Evolutionary conservation across 2,113 vertebrate genomes (phyloP), one percentile per base, ranked within the genome.

Genomic region (Pterocles gutturalis): DNA sequence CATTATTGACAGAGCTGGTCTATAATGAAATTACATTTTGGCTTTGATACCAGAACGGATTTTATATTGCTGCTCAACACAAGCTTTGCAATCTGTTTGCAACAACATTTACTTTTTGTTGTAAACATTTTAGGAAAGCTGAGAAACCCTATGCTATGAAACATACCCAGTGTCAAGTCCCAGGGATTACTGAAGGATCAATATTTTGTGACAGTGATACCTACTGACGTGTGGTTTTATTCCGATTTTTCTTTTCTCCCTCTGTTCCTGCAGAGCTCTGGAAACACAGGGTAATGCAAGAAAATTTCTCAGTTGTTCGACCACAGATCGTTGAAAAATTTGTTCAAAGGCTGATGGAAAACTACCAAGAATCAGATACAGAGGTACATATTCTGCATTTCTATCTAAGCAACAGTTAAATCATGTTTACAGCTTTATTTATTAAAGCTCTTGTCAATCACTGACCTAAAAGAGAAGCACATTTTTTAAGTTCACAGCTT

Each of bases 291-390:
- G 73, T 90, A 65, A 98, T 98, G 94, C 97, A 98, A 95, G 96
- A 98, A 98, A 97, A 95, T 69, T 77, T 98, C 87, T 98, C 97
- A 46, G 83, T 93, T 46, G 66, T 96, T 83, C 93, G 96, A 64
- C 96, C 98, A 22, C 97, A 98, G 95, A 97, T 98, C 83, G 98
- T 95, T 82, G 97, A 99, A 93, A 97, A 93, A 4, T 98, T 99
- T 97, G 82, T 97, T 64, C 98, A 98, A 86, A 97, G 81, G 82
- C 89, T 99, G 91, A 98, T 98, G 98, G 97, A 98, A 81, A 95
- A 96, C 88, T 95, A 94, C 49, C 97, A 97, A 64, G 97, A 98
- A 65, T 75, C 70, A 19, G 96, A 98, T 45, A 72, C 86, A 76
- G 96, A 98, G 97, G 98, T 98, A 95, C 9, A 61, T 82, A 70